Percentiles rank a stretch among this genome's conserved stretches.
These are phyloP conservation scores for Trachelipus rathkii DNA, from an alignment of 1,140 invertebrate genomes.

Conservation along the genomic window DNA sequence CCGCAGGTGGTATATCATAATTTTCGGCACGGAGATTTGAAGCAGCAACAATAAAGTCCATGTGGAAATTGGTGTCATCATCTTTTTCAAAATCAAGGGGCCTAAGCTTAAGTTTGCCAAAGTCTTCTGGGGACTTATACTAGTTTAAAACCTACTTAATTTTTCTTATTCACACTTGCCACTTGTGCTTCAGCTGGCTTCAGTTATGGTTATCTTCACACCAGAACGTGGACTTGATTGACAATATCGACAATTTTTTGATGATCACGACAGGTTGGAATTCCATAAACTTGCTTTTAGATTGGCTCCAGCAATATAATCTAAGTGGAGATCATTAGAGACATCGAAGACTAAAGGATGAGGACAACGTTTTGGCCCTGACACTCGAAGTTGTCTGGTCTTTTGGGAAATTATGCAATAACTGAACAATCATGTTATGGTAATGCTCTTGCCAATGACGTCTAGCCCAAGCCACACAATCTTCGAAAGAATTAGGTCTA, in stretches of 20 bases:
- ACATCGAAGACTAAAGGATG: conserved; percentile 70
- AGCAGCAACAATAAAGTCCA: conserved; percentile 97
- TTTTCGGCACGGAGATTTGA: conserved; percentile 95
- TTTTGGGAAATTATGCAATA: conserved; percentile 94
- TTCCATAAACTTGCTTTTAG: conserved; percentile 86
- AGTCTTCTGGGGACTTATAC: conserved; percentile 40
- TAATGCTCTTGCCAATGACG: conserved; percentile 89
- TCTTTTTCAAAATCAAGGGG: conserved; percentile 98
- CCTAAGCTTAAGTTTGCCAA: conserved; percentile 57
- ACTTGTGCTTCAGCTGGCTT: conserved; percentile 64
- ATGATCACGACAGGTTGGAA: conserved; percentile 66
- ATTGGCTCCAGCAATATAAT: conserved; percentile 91
- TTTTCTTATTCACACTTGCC: conserved; percentile 40
- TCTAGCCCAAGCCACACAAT: conserved; percentile 90
- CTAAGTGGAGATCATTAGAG: conserved; percentile 68
- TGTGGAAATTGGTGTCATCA: conserved; percentile 95
- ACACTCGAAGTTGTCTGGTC: conserved; percentile 89
- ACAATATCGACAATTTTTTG: conserved; percentile 65
- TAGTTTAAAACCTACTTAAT: conserved; percentile 39
- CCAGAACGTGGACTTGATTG: conserved; percentile 75
- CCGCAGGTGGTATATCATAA: conserved; percentile 89
- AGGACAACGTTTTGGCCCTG: conserved; percentile 95
- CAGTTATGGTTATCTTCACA: conserved; percentile 96
- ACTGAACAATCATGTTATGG: conserved; percentile 89
- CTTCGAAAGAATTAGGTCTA: conserved; percentile 70